Percentiles rank a stretch among this genome's conserved stretches.
Evolutionary conservation across 2,888 invertebrate species (phyloP).

Genomic region (Epirrhoe tristata): DNA sequence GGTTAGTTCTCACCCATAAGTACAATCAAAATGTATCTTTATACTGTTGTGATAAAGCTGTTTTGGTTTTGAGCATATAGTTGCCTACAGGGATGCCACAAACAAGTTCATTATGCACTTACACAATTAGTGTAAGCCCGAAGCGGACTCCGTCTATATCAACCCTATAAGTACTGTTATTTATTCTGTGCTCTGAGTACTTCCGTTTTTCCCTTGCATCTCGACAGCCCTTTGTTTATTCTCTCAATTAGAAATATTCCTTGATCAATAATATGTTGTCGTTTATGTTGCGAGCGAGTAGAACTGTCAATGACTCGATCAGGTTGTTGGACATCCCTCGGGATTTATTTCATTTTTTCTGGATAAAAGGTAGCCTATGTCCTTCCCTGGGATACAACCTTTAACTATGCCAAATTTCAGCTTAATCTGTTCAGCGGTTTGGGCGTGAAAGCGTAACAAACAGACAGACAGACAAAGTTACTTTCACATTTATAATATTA

Average conservation of each 20-base stretch:
- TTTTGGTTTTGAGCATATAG: slow-evolving; percentile 47
- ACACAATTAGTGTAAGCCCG: slow-evolving; percentile 82
- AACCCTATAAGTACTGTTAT: slow-evolving; percentile 40
- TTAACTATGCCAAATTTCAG: too few species aligned
- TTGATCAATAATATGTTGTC: neutral
- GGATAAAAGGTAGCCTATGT: too few species aligned
- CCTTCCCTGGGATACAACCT: too few species aligned
- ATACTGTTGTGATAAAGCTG: slow-evolving; percentile 47
- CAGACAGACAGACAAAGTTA: too few species aligned
- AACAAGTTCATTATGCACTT: slow-evolving; percentile 84
- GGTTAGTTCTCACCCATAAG: slow-evolving; percentile 30
- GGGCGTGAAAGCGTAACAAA: too few species aligned
- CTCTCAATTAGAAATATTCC: slow-evolving; percentile 2
- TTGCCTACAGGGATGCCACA: slow-evolving; percentile 68
- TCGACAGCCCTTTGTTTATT: slow-evolving; percentile 43
- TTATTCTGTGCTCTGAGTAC: slow-evolving; percentile 65
- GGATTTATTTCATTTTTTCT: too few species aligned
- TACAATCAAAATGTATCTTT: slow-evolving; percentile 53
- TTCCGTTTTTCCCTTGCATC: slow-evolving; percentile 69
- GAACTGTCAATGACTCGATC: too few species aligned
- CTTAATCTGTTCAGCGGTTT: too few species aligned
- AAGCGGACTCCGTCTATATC: slow-evolving; percentile 62
- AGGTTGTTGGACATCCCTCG: too few species aligned
- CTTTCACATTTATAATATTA: too few species aligned
- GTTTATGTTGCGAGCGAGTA: too few species aligned